Conservation (phyloP, 2,888 invertebrate species). For the Microplitis manilae region DNA sequence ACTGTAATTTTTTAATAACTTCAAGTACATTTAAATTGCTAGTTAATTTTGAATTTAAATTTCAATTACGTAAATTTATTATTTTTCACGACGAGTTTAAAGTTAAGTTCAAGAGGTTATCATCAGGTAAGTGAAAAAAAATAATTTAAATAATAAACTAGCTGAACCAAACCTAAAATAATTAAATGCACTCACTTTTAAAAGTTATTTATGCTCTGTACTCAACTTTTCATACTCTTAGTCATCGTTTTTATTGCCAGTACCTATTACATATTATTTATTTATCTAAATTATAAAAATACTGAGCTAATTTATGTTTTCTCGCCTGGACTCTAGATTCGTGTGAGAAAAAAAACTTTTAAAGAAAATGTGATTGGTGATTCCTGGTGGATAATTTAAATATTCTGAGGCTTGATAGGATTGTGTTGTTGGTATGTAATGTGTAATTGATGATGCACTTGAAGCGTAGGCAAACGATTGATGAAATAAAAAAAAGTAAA, state of each 20-base stretch:
- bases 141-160: constrained; percentile 9
- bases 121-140: constrained; percentile 49
- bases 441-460: not conserved
- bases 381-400: not conserved
- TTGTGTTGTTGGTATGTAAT: not conserved
- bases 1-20: constrained; percentile 46
- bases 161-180: constrained; percentile 14
- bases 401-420: constrained; percentile 4
- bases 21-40: constrained; percentile 44
- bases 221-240: not conserved
- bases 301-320: not conserved
- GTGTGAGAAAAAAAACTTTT: not conserved
- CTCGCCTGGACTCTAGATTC: not conserved
- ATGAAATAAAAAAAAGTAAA: constrained; percentile 1
- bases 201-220: not conserved
- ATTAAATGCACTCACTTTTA: not conserved
- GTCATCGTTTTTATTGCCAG: constrained; percentile 1
- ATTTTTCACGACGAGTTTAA: constrained; percentile 51
- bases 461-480: constrained; percentile 13
- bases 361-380: not conserved
- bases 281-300: not conserved
- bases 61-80: constrained; percentile 42
- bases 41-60: constrained; percentile 28
- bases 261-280: not conserved
- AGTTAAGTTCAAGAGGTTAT: constrained; percentile 56